Evolutionary conservation across 1,140 invertebrate species (phyloP).

Genomic region (Camponotus vicinus): DNA sequence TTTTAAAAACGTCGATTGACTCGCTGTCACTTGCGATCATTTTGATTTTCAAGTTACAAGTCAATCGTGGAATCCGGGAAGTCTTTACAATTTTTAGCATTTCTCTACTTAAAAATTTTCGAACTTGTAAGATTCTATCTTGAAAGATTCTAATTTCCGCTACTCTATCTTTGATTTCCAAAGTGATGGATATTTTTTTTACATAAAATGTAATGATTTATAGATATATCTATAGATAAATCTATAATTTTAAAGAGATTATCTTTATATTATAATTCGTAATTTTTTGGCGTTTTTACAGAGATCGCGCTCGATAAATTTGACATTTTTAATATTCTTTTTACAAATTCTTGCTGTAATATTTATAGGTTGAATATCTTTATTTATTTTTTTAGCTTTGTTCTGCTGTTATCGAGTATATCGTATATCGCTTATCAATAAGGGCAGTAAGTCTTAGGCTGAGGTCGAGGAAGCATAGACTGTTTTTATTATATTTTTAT

Average conservation of each 20-base stretch:
- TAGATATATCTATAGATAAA: background rate
- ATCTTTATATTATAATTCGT: background rate
- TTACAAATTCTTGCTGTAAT: background rate
- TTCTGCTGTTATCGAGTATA: background rate
- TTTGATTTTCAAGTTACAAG: background rate
- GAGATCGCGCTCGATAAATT: background rate
- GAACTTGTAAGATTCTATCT: background rate
- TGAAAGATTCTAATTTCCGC: background rate
- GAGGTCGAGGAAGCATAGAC: background rate
- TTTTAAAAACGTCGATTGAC: background rate
- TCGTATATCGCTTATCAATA: background rate
- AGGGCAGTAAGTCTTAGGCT: constrained; percentile 10
- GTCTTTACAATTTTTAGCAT: background rate
- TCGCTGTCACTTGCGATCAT: background rate
- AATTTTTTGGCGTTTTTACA: background rate
- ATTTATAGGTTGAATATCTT: background rate
- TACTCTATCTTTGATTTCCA: background rate
- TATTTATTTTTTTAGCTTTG: background rate
- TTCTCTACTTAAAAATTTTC: background rate
- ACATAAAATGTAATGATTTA: too few relatives aligned
- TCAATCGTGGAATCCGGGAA: background rate
- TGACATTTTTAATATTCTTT: background rate
- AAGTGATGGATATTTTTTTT: background rate
- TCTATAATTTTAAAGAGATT: background rate
- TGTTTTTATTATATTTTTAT: too few relatives aligned